A percentile compares a stretch with the other conserved stretches of the same genome.
phyloP scores from a whole-genome alignment of 53 echinoderm and acorn worm species.

The Apostichopus leukothele region DNA sequence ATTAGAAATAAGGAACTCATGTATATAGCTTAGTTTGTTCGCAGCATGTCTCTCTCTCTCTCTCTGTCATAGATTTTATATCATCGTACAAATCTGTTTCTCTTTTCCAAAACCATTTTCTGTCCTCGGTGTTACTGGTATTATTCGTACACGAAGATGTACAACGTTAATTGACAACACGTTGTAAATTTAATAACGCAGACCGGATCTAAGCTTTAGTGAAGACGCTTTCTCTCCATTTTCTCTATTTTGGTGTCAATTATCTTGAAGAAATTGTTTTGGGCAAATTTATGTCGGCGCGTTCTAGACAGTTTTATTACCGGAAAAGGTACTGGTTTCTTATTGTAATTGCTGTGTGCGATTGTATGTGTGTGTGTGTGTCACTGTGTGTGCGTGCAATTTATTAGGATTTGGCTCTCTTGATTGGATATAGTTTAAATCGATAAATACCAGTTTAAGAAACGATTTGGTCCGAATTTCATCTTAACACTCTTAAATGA shows the following conservation, averaged over 20 bases:
- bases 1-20: too few relatives aligned
- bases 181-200: not conserved
- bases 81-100: too few relatives aligned
- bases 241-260: not conserved
- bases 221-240: not conserved
- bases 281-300: not conserved
- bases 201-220: not conserved
- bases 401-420: not conserved
- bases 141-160: not conserved
- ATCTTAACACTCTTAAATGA: too few relatives aligned
- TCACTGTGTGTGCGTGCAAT: not conserved
- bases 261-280: slow-evolving; percentile 1
- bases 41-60: too few relatives aligned
- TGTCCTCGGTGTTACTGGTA: too few relatives aligned
- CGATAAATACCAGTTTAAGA: not conserved
- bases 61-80: too few relatives aligned
- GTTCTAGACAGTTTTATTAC: slow-evolving; percentile 14
- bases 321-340: not conserved
- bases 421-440: not conserved
- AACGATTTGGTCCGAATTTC: too few relatives aligned
- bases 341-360: not conserved
- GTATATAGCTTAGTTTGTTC: too few relatives aligned
- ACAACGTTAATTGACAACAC: not conserved
- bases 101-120: too few relatives aligned
- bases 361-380: not conserved